phyloP scores from a whole-genome alignment of 1,140 invertebrate genomes.

The Hylaeus anthracinus region DNA sequence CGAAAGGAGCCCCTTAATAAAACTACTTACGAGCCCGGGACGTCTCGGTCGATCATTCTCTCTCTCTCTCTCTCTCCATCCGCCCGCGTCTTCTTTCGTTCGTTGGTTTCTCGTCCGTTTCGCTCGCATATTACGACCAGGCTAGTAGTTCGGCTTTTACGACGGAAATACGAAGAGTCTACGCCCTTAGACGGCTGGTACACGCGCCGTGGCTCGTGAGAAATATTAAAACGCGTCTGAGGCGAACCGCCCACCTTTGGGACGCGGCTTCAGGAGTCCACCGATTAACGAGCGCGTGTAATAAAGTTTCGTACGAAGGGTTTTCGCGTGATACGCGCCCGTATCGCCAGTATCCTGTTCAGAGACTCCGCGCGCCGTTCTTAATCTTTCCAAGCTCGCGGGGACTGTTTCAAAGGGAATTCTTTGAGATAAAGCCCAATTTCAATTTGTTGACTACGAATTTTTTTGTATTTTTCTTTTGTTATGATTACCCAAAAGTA shows the following conservation, averaged over 20 bases:
- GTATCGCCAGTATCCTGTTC: too few species aligned
- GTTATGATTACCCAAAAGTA: too few species aligned
- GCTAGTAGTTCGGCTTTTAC: constrained; percentile 46
- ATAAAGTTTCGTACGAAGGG: not conserved
- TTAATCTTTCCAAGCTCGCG: too few species aligned
- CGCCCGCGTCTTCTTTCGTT: constrained; percentile 16
- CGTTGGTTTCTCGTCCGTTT: constrained; percentile 49
- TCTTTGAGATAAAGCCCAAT: too few species aligned
- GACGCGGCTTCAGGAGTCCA: not conserved
- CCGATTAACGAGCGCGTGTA: not conserved
- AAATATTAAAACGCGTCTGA: constrained; percentile 45
- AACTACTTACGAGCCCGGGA: constrained; percentile 58
- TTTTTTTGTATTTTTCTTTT: too few species aligned
- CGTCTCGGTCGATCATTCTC: constrained; percentile 35
- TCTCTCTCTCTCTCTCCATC: constrained; percentile 16
- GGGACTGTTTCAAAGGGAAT: too few species aligned
- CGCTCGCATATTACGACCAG: constrained; percentile 53
- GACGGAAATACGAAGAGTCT: constrained; percentile 56
- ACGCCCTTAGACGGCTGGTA: constrained; percentile 29
- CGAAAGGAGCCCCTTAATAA: constrained; percentile 68
- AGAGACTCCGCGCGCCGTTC: too few species aligned
- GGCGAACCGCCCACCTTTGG: not conserved
- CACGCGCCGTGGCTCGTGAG: constrained; percentile 17
- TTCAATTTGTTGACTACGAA: too few species aligned
- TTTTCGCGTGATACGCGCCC: not conserved